Conservation (phyloP, 92 coral and sea anemone species). For the Zoanthus solanderi region DNA sequence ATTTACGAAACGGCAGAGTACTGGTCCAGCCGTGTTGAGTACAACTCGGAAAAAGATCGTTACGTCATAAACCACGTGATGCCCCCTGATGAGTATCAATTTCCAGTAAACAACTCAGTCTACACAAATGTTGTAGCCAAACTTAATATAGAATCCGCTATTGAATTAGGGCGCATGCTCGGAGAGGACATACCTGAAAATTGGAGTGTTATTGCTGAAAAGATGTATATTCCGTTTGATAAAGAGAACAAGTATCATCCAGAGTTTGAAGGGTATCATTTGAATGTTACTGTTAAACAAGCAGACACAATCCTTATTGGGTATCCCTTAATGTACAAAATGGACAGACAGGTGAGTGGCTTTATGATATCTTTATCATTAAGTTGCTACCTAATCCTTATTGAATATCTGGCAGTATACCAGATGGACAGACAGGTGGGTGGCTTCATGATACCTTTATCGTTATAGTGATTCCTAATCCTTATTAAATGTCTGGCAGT, state of each 20-base stretch:
- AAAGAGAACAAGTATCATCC: constrained; percentile 68
- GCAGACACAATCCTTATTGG: constrained; percentile 82
- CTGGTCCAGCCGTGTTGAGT: constrained; percentile 90
- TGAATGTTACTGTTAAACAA: constrained; percentile 68
- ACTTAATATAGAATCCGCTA: constrained; percentile 81
- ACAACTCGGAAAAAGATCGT: constrained; percentile 54
- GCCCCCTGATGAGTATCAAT: constrained; percentile 96
- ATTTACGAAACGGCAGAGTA: constrained; percentile 87
- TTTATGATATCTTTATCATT: no score
- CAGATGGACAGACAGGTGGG: constrained; percentile 76
- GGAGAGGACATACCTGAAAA: constrained; percentile 62
- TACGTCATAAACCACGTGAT: constrained; percentile 90
- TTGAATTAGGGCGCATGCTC: constrained; percentile 73
- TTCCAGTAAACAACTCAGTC: constrained; percentile 85
- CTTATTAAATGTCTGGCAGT: constrained; percentile 75
- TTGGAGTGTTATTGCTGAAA: constrained; percentile 75
- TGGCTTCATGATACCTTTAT: no score
- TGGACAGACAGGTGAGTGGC: constrained; percentile 70
- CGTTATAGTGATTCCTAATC: background rate
- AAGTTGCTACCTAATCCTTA: constrained; percentile 55
- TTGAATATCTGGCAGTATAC: constrained; percentile 77
- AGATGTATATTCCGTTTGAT: constrained; percentile 87
- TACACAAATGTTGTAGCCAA: constrained; percentile 90
- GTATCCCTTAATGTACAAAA: constrained; percentile 82
- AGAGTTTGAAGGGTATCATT: constrained; percentile 73